Evolutionary conservation across 2,888 invertebrate species (phyloP).

Genomic region (Sphaerophoria taeniata): DNA sequence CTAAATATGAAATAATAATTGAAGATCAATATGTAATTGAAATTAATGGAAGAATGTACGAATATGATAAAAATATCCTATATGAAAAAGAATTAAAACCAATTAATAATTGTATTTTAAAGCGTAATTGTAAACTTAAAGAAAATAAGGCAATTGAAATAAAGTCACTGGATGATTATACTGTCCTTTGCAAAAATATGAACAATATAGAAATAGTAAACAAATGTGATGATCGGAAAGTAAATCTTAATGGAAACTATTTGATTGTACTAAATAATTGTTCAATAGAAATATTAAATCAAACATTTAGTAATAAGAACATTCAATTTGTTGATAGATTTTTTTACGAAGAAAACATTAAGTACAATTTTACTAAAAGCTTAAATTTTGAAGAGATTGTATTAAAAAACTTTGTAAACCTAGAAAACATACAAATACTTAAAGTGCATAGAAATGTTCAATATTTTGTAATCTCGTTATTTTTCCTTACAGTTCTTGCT

Average conservation of each 20-base stretch:
- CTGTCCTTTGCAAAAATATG: slow-evolving; percentile 2
- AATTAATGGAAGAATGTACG: slow-evolving; percentile 8
- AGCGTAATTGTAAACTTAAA: slow-evolving; percentile 3
- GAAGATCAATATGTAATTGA: slow-evolving; percentile 6
- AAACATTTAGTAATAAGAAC: too few relatives aligned
- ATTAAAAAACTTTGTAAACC: slow-evolving; percentile 13
- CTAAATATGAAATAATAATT: slow-evolving; percentile 3
- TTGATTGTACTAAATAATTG: slow-evolving; percentile 1
- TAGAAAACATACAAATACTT: slow-evolving; percentile 4
- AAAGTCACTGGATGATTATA: neutral
- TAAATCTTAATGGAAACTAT: slow-evolving; percentile 7
- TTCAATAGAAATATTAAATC: neutral
- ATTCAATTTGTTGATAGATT: too few relatives aligned
- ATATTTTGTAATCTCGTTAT: neutral
- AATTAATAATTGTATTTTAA: slow-evolving; percentile 5
- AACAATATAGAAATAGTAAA: neutral
- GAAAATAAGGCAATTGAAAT: slow-evolving; percentile 1
- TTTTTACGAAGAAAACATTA: neutral
- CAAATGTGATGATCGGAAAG: slow-evolving; percentile 9
- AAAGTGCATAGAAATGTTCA: slow-evolving; percentile 20
- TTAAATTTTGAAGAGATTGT: slow-evolving; percentile 19
- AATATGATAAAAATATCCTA: slow-evolving; percentile 1
- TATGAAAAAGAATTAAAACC: neutral
- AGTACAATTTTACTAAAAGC: neutral
- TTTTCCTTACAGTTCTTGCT: neutral